Percentiles rank a stretch among this genome's conserved stretches.
These are phyloP conservation scores for Osmerus mordax DNA, from an alignment of 2,113 vertebrate species.

Conservation along the genomic window DNA sequence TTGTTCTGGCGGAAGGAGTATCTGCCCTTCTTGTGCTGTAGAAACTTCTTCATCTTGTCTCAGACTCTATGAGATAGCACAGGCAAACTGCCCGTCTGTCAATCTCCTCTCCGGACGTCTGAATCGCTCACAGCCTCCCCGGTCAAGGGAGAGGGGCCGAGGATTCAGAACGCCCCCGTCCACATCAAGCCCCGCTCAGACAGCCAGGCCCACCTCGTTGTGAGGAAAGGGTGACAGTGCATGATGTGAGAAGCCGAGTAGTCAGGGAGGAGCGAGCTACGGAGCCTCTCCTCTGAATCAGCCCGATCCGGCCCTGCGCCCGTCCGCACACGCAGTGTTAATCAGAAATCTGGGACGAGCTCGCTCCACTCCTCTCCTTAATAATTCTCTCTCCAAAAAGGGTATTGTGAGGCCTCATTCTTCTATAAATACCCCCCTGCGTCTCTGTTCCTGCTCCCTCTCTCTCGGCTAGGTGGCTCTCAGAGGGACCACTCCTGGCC, in stretches of 20 bases:
- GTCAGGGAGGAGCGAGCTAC: slow-evolving; percentile 54
- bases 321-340: slow-evolving; percentile 64
- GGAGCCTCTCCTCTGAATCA: slow-evolving; percentile 67
- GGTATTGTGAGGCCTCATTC: slow-evolving; percentile 79
- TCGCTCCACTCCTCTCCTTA: slow-evolving; percentile 73
- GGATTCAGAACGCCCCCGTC: slow-evolving; percentile 8
- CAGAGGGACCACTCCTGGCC: slow-evolving; percentile 74
- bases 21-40: slow-evolving; percentile 60
- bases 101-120: slow-evolving; percentile 37
- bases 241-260: slow-evolving; percentile 40
- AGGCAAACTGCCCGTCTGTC: slow-evolving; percentile 40
- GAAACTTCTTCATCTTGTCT: slow-evolving; percentile 65
- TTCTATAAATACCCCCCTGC: slow-evolving; percentile 76
- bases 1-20: slow-evolving; percentile 62
- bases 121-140: background rate
- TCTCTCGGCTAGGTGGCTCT: slow-evolving; percentile 70
- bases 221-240: slow-evolving; percentile 50
- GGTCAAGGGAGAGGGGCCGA: slow-evolving; percentile 1
- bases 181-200: slow-evolving; percentile 1
- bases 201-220: slow-evolving; percentile 6
- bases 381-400: slow-evolving; percentile 78
- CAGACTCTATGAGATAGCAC: slow-evolving; percentile 30
- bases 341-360: slow-evolving; percentile 78
- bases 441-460: slow-evolving; percentile 58
- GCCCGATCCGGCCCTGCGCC: slow-evolving; percentile 54